A percentile compares a stretch with the other conserved stretches of the same genome.
These are phyloP conservation scores for Ditylenchus weischeri DNA, from an alignment of 2,888 invertebrate species.

Conservation along the genomic window DNA sequence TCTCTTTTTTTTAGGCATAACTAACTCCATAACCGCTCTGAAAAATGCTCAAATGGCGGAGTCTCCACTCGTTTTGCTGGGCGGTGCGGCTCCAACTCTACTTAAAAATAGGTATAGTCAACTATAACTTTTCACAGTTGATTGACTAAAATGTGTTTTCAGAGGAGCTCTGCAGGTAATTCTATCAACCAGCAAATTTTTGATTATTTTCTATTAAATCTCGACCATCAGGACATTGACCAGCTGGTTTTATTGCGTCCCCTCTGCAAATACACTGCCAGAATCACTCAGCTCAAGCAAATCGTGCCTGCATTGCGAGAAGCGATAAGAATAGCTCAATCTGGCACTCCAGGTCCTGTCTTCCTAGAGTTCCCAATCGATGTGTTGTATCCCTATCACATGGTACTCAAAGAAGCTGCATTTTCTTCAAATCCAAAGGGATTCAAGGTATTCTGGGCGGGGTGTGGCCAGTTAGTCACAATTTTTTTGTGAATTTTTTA, in stretches of 20 bases:
- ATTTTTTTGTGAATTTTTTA: too few species aligned
- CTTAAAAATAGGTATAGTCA: constrained; percentile 61
- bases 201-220: too few species aligned
- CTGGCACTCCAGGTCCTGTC: constrained; percentile 64
- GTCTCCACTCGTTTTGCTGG: constrained; percentile 66
- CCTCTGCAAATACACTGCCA: constrained; percentile 65
- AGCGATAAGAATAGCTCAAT: constrained; percentile 63
- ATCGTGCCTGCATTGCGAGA: constrained; percentile 64
- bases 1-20: constrained; percentile 61
- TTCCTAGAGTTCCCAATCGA: constrained; percentile 69
- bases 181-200: neutral
- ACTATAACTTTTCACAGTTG: too few species aligned
- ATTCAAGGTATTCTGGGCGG: constrained; percentile 32
- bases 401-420: constrained; percentile 60
- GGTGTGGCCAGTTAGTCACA: too few species aligned
- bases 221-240: constrained; percentile 66
- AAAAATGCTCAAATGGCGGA: constrained; percentile 69
- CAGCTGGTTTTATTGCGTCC: constrained; percentile 66
- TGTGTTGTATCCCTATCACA: constrained; percentile 65
- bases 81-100: constrained; percentile 67
- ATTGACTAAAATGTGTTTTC: too few species aligned
- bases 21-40: constrained; percentile 68
- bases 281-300: constrained; percentile 64
- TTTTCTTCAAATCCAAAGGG: constrained; percentile 53
- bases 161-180: constrained; percentile 33